Conservation (phyloP, 2,888 invertebrate genomes). For the Leptarthrus brevirostris region DNA sequence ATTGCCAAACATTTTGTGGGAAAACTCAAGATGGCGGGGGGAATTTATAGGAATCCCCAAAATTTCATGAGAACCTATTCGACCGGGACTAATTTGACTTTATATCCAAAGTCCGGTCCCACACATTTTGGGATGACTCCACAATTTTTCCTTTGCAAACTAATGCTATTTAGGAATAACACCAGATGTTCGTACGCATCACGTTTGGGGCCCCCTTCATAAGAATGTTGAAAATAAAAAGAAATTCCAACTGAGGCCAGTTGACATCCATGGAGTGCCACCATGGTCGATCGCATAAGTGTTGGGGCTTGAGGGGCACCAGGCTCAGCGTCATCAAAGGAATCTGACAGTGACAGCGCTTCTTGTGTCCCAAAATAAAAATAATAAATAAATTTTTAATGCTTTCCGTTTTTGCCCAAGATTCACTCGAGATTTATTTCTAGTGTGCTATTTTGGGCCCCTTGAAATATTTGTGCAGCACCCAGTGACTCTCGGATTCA, state of each 20-base stretch:
- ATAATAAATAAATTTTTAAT: slow-evolving; percentile 35
- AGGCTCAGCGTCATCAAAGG: slow-evolving; percentile 21
- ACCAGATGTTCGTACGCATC: slow-evolving; percentile 18
- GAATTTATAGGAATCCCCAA: not conserved
- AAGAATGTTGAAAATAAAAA: too few species aligned
- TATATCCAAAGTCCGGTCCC: slow-evolving; percentile 19
- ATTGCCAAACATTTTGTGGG: not conserved
- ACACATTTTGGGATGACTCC: slow-evolving; percentile 27
- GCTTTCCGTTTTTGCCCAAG: slow-evolving; percentile 8
- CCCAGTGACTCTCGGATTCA: slow-evolving; percentile 15
- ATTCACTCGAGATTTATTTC: slow-evolving; percentile 22
- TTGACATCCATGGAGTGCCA: not conserved
- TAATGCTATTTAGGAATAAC: slow-evolving; percentile 30
- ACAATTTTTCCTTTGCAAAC: slow-evolving; percentile 19
- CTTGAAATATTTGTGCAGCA: too few species aligned
- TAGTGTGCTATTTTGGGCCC: not conserved
- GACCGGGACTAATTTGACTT: slow-evolving; percentile 28
- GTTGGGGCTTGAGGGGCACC: not conserved
- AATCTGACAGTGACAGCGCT: slow-evolving; percentile 4
- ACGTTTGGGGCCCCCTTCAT: not conserved
- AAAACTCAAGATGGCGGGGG: not conserved
- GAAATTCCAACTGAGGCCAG: not conserved
- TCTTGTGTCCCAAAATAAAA: slow-evolving; percentile 1
- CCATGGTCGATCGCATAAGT: not conserved
- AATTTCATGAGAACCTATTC: slow-evolving; percentile 20